Conservation (phyloP, 2,113 vertebrate genomes). For the Choloepus hoffmanni region DNA sequence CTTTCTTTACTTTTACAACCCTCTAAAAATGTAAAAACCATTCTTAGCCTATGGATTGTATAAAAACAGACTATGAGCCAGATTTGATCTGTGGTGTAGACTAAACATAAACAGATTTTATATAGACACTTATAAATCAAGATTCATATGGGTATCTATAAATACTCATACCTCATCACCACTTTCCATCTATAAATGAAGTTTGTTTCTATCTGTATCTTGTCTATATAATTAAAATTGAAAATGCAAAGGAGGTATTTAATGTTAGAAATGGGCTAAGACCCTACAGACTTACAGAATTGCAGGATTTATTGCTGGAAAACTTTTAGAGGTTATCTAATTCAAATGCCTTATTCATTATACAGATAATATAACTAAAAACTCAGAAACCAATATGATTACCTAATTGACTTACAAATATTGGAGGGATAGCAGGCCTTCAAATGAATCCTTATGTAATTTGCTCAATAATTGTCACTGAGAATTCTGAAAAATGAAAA, state of each 20-base stretch:
- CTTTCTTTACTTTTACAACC: neutral
- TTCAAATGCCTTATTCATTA: neutral
- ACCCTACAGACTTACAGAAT: neutral
- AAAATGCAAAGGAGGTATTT: neutral
- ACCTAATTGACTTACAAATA: conserved; percentile 81
- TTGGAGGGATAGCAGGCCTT: conserved; percentile 82
- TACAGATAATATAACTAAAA: neutral
- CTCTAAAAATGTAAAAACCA: neutral
- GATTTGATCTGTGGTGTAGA: neutral
- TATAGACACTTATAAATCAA: neutral
- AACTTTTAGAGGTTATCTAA: neutral
- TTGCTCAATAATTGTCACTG: conserved; percentile 73
- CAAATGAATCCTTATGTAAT: conserved; percentile 79
- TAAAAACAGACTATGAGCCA: neutral
- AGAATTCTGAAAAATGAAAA: conserved; percentile 78
- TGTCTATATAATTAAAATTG: neutral
- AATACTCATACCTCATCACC: neutral
- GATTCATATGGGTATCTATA: neutral
- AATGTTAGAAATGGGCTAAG: neutral
- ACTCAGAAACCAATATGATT: conserved; percentile 27
- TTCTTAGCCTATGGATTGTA: neutral
- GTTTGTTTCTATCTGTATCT: neutral
- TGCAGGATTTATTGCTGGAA: neutral
- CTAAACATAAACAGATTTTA: neutral
- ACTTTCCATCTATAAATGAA: neutral